Base-by-base conservation (phyloP, 1,140 invertebrate genomes). In the Drosophila baimaii region DNA sequence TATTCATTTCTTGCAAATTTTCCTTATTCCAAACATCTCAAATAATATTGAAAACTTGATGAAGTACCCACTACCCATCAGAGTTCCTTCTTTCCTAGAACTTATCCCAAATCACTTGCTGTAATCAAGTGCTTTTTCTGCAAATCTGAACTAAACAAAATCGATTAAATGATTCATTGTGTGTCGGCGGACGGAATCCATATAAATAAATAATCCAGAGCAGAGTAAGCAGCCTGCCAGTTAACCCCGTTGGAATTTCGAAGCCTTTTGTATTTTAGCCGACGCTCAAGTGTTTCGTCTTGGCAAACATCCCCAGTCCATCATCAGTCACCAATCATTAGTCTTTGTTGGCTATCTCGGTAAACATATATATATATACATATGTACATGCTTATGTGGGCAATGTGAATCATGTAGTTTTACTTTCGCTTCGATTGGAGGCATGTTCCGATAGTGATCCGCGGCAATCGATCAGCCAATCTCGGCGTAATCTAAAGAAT, bases 381-480 rank as follows among this genome's bases (percentile, higher is more conserved):
- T n/a, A n/a, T n/a, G n/a, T n/a, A n/a, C n/a, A n/a, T n/a, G n/a
- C n/a, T n/a, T 5, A 57, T 8, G 37, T 12, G 21, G 12, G 9
- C 29, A 37, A 59, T 65, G 65, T 77, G 74, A 77, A 71, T 77
- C 75, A 70, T 58, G 37, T 57, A 56, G 44, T 78, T 64, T 78
- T 52, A 61, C 52, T 78, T 71, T 71, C 75, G 41, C 52, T 64
- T 49, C 46, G 15, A 27, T 47, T 44, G 33, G 54, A 15, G 43
- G 57, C 57, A 37, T 47, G 41, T 47, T 56, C 49, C 13, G 39
- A 56, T 69, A 39, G 51, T 33, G 68, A 71, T 71, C 65, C 68
- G 13, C 58, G 68, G 68, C 68, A 71, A 71, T 71, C 68, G 68
- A 71, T 71, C 68, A 71, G 43, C 21, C 10, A 23, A 21, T 23